These are phyloP conservation scores for Microcebus jonahi DNA, from an alignment of 2,113 vertebrate genomes.

Conservation along the genomic window DNA sequence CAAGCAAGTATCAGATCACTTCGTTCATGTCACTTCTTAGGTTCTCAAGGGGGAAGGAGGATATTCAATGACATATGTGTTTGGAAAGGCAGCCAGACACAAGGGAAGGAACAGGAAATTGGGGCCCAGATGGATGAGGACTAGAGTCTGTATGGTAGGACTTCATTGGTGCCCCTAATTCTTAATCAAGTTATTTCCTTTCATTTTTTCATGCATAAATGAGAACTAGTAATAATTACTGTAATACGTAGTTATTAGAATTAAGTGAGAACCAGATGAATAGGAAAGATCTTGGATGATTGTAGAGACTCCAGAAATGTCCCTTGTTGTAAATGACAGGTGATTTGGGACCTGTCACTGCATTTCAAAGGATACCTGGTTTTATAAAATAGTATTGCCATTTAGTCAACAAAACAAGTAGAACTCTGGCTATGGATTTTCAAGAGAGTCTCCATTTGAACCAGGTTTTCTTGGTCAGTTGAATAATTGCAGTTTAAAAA, in stretches of 20 bases:
- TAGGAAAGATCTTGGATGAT: background rate
- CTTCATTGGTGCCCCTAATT: background rate
- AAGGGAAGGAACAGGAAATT: background rate
- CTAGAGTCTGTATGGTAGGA: background rate
- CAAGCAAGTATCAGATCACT: background rate
- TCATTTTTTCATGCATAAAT: background rate
- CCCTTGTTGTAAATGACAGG: background rate
- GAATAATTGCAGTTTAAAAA: conserved; percentile 40
- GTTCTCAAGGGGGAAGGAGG: background rate
- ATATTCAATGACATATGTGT: background rate
- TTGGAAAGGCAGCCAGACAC: background rate
- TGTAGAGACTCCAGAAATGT: background rate
- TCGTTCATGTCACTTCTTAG: background rate
- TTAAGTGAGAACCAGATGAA: background rate
- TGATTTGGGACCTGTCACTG: background rate
- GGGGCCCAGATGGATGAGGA: too few relatives aligned
- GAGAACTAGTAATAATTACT: background rate
- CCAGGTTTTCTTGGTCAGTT: background rate
- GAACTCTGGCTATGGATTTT: background rate
- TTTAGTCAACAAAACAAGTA: background rate
- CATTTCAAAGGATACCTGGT: background rate
- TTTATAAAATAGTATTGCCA: background rate
- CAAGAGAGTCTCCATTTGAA: background rate
- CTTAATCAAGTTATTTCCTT: background rate
- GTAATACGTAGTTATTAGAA: background rate